Evolutionary conservation across 1,140 invertebrate species (phyloP), one percentile per base, ranked within the genome.

Genomic region (Lepidotrigona ventralis): DNA sequence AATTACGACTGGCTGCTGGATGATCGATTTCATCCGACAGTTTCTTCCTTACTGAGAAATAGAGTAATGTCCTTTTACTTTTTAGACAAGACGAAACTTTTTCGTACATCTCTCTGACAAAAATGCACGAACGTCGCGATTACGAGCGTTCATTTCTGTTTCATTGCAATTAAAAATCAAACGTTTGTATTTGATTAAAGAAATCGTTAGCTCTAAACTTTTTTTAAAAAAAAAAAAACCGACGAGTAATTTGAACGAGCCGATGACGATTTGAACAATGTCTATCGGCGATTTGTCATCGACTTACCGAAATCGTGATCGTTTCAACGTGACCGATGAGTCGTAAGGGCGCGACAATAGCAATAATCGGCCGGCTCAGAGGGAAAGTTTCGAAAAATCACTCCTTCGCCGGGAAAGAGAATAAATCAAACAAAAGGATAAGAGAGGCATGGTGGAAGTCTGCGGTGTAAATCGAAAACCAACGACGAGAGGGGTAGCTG

Each of bases 401-500:
- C 68, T 85, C 64, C 56, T 79, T 58, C 75, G 29, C 33, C 64
- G 14, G 72, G 70, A 46, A 63, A 63, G 39, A 85, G 85, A 51
- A 26, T 91, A 91, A 91, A 91, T 92, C 90, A 89, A 87, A 86
- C 68, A 70, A 71, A 29, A 86, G 75, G 76, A 81, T 76, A 70
- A 39, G 72, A 39, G 72, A 60, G 68, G 68, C 73, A 74, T n/a
- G 51, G 14, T 17, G 69, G 70, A 39, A 86, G 84, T 76, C 80
- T 76, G 88, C 81, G 85, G 72, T 63, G 76, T 82, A 88, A 87
- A 89, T 91, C 89, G 88, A 90, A 88, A 89, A 86, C 39, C 39
- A 8, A 46, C 74, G 76, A 89, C 66, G 71, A 88, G 90, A 90
- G 90, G 89, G 89, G 90, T 88, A 89, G 91, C 90, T 86, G 77